A percentile compares a stretch with the other conserved stretches of the same genome.
Evolutionary conservation across 2,113 vertebrate species (phyloP).

Genomic region (Rousettus leschenaultii): DNA sequence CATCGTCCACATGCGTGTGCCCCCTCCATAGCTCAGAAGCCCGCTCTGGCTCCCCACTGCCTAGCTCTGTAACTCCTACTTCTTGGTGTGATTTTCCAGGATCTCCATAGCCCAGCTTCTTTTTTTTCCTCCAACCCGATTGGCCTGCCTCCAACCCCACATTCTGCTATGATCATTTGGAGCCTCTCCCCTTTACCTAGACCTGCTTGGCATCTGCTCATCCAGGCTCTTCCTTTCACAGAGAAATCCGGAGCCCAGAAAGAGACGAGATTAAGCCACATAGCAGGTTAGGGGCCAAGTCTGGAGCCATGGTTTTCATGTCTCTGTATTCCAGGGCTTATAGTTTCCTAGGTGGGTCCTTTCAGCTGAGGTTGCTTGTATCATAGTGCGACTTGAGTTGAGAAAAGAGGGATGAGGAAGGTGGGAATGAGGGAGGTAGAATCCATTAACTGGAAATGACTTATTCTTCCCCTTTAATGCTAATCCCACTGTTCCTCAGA

Average conservation of each 20-base stretch:
- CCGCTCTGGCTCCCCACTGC: background rate
- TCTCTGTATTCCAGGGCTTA: background rate
- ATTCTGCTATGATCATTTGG: background rate
- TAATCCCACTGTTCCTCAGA: background rate
- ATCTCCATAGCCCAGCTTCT: background rate
- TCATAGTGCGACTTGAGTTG: background rate
- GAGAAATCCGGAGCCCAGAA: background rate
- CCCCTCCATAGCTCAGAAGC: background rate
- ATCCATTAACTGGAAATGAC: background rate
- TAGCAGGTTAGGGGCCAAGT: background rate
- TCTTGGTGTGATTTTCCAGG: background rate
- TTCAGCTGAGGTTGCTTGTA: background rate
- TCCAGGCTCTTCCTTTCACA: background rate
- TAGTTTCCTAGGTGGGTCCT: background rate
- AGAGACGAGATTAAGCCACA: background rate
- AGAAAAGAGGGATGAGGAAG: too few species aligned
- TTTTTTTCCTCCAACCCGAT: background rate
- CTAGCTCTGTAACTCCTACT: background rate
- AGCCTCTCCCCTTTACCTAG: background rate
- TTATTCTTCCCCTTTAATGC: background rate
- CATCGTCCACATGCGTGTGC: background rate
- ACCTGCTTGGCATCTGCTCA: background rate
- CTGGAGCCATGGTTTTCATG: background rate
- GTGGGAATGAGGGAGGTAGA: background rate
- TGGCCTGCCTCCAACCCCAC: background rate